A percentile compares a stretch with the other conserved stretches of the same genome.
Evolutionary conservation across 2,888 invertebrate species (phyloP).

Genomic region (Andrena fulva): DNA sequence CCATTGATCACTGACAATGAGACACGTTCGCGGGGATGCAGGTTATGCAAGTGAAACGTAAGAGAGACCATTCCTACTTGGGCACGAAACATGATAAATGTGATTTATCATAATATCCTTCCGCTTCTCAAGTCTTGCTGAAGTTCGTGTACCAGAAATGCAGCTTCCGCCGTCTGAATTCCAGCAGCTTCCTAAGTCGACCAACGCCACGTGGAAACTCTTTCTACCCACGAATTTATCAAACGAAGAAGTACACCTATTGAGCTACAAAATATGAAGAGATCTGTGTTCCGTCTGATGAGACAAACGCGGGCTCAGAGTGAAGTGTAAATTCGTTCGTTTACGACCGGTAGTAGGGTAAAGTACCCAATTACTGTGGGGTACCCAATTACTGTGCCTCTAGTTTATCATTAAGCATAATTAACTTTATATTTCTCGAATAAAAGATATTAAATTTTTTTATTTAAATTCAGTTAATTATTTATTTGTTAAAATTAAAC

Average conservation of each 20-base stretch:
- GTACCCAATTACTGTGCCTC: too few relatives aligned
- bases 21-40: slow-evolving; percentile 43
- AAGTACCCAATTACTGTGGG: too few relatives aligned
- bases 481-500: too few relatives aligned
- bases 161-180: slow-evolving; percentile 43
- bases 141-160: slow-evolving; percentile 60
- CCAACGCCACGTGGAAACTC: slow-evolving; percentile 29
- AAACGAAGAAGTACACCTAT: slow-evolving; percentile 57
- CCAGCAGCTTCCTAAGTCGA: slow-evolving; percentile 31
- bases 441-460: too few relatives aligned
- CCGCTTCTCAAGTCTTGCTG: slow-evolving; percentile 55
- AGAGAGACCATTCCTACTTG: slow-evolving; percentile 35
- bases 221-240: slow-evolving; percentile 15
- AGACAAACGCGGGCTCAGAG: too few relatives aligned
- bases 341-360: too few relatives aligned
- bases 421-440: too few relatives aligned
- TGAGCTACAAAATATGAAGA: slow-evolving; percentile 41
- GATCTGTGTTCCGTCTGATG: slow-evolving; percentile 40
- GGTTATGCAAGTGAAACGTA: slow-evolving; percentile 75
- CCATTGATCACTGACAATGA: slow-evolving; percentile 52
- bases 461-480: too few relatives aligned
- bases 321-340: too few relatives aligned
- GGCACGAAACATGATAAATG: slow-evolving; percentile 70
- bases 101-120: slow-evolving; percentile 77
- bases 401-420: too few relatives aligned